phyloP scores from a whole-genome alignment of 2,888 invertebrate species.

The Caenorhabditis sp. region DNA sequence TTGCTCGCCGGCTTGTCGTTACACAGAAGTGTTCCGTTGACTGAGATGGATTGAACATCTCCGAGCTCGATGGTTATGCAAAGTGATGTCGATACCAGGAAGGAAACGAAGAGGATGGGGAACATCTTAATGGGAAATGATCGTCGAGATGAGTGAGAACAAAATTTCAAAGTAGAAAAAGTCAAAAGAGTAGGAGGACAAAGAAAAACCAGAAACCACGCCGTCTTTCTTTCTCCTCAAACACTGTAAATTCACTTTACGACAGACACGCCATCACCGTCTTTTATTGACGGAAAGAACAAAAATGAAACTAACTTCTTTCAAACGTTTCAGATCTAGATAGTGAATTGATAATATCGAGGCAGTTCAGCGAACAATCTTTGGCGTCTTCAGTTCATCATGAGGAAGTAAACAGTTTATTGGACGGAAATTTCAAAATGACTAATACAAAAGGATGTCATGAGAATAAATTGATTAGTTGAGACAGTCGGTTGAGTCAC shows the following conservation, averaged over 20 bases:
- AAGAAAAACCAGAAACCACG: neutral
- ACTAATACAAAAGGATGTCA: slow-evolving; percentile 16
- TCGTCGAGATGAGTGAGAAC: neutral
- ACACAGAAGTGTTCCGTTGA: slow-evolving; percentile 71
- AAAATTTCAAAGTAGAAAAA: too few relatives aligned
- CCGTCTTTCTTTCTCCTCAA: neutral
- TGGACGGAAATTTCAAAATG: neutral
- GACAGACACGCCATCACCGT: neutral
- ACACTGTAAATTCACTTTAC: neutral
- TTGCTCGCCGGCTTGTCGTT: slow-evolving; percentile 72
- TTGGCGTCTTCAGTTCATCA: slow-evolving; percentile 12
- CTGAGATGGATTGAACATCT: slow-evolving; percentile 70
- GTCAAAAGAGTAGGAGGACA: too few relatives aligned
- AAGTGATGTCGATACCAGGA: slow-evolving; percentile 8
- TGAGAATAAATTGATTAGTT: slow-evolving; percentile 55
- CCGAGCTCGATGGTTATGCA: slow-evolving; percentile 64
- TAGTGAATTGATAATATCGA: slow-evolving; percentile 3
- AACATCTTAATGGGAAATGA: slow-evolving; percentile 9
- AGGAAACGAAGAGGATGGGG: slow-evolving; percentile 20
- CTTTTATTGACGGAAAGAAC: neutral
- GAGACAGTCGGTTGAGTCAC: slow-evolving; percentile 72
- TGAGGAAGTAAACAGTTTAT: slow-evolving; percentile 23
- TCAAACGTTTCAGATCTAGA: neutral
- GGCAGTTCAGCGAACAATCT: slow-evolving; percentile 25
- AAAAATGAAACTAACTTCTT: slow-evolving; percentile 4